Percentiles rank a stretch among this genome's conserved stretches.
Evolutionary conservation across 2,113 vertebrate species (phyloP).

Genomic region (Lamprologus tigripictilis): DNA sequence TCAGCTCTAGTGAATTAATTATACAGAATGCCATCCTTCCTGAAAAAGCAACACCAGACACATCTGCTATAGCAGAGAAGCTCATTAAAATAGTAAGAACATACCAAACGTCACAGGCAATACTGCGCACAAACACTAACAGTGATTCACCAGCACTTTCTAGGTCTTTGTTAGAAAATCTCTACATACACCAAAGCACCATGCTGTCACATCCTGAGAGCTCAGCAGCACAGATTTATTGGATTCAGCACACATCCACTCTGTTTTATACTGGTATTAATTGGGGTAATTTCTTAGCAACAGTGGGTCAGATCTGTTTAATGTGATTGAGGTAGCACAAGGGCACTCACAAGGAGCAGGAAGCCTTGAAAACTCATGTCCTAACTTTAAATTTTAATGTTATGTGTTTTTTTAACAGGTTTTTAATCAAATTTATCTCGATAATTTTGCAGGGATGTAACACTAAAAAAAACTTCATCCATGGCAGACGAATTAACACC

Average conservation of each 20-base stretch:
- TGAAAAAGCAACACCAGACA: not conserved
- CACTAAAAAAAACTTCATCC: not conserved
- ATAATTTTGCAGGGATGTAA: not conserved
- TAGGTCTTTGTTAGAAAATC: not conserved
- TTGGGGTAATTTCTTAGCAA: not conserved
- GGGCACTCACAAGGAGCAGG: not conserved
- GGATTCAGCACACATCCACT: not conserved
- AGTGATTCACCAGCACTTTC: not conserved
- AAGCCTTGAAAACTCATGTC: not conserved
- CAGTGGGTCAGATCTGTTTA: not conserved
- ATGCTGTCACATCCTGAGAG: not conserved
- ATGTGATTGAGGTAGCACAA: not conserved
- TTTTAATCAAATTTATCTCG: not conserved
- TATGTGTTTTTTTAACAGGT: not conserved
- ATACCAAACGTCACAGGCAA: not conserved
- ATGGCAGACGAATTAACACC: not conserved
- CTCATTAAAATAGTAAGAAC: not conserved
- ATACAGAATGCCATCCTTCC: not conserved
- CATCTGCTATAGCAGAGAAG: not conserved
- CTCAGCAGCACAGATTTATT: not conserved
- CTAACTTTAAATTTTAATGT: not conserved
- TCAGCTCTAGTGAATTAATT: constrained; percentile 21
- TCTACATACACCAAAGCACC: not conserved
- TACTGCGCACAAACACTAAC: accelerated
- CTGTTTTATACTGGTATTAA: not conserved